Conservation (phyloP, 1,140 invertebrate species). For the Nebria ingens region DNA sequence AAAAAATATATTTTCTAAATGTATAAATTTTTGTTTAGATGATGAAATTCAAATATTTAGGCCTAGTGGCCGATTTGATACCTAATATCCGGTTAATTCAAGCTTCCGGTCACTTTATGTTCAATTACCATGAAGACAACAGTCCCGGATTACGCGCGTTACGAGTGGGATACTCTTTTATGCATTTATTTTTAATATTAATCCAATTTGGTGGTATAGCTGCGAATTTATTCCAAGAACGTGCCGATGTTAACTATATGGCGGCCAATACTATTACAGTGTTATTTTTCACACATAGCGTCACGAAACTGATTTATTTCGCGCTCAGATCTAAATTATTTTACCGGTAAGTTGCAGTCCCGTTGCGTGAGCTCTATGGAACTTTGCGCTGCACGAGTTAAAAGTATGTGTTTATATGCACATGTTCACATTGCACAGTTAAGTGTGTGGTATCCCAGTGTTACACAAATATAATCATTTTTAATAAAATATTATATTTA, state of each 20-base stretch:
- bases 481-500: too few relatives aligned
- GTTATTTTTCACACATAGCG: slow-evolving; percentile 64
- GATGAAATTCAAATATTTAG: slow-evolving; percentile 47
- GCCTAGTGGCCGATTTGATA: slow-evolving; percentile 70
- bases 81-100: slow-evolving; percentile 72
- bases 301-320: slow-evolving; percentile 65
- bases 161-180: slow-evolving; percentile 46
- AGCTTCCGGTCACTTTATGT: slow-evolving; percentile 60
- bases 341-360: slow-evolving; percentile 57
- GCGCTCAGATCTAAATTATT: slow-evolving; percentile 61
- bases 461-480: too few relatives aligned
- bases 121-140: slow-evolving; percentile 58
- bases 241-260: slow-evolving; percentile 67
- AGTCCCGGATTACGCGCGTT: slow-evolving; percentile 41
- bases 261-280: slow-evolving; percentile 72
- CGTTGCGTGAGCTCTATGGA: too few relatives aligned
- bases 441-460: too few relatives aligned
- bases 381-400: too few relatives aligned
- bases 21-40: slow-evolving; percentile 32
- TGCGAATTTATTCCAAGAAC: slow-evolving; percentile 56
- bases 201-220: slow-evolving; percentile 52
- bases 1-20: slow-evolving; percentile 7
- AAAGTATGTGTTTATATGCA: not conserved
- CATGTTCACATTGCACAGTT: too few relatives aligned
- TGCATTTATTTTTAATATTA: slow-evolving; percentile 51